Evolutionary conservation across 2,797 vertebrate genomes (phyloP).

Genomic region (Microcaecilia unicolor): DNA sequence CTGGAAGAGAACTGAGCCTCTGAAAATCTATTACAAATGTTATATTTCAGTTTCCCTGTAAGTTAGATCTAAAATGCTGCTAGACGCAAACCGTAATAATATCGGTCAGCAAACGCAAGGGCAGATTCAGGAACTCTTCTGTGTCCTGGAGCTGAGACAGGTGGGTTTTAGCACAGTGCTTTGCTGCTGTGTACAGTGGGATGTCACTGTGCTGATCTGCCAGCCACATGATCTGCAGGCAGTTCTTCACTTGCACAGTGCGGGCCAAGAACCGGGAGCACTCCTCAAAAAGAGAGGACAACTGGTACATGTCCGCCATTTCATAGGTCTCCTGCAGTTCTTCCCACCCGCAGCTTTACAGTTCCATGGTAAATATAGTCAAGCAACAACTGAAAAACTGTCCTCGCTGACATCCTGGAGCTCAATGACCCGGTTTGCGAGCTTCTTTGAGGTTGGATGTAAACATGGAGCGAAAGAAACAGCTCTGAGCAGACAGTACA

Average conservation of each 20-base stretch:
- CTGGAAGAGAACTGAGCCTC: too few species aligned
- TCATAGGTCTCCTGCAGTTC: constrained; percentile 95
- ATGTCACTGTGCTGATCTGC: constrained; percentile 93
- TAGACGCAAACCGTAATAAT: constrained; percentile 90
- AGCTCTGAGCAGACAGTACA: constrained; percentile 93
- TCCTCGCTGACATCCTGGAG: constrained; percentile 86
- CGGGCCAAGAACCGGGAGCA: constrained; percentile 94
- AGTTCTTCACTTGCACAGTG: constrained; percentile 90
- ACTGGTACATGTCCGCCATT: constrained; percentile 97
- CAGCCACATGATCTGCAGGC: constrained; percentile 97
- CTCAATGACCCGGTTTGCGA: constrained; percentile 80
- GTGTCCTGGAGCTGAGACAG: constrained; percentile 83
- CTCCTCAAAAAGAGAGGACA: constrained; percentile 90
- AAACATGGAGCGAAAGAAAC: constrained; percentile 97
- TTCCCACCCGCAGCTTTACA: constrained; percentile 84
- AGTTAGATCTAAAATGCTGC: too few species aligned
- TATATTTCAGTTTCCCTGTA: too few species aligned
- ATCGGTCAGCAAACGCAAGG: constrained; percentile 81
- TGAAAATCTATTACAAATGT: too few species aligned
- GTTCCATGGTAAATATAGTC: constrained; percentile 96
- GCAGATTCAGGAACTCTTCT: constrained; percentile 90
- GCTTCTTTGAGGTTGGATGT: constrained; percentile 94
- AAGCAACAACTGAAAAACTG: constrained; percentile 88
- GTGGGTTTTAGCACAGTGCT: constrained; percentile 94
- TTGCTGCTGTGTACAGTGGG: constrained; percentile 88